phyloP scores from a whole-genome alignment of 2,113 vertebrate species.

The Carollia perspicillata region DNA sequence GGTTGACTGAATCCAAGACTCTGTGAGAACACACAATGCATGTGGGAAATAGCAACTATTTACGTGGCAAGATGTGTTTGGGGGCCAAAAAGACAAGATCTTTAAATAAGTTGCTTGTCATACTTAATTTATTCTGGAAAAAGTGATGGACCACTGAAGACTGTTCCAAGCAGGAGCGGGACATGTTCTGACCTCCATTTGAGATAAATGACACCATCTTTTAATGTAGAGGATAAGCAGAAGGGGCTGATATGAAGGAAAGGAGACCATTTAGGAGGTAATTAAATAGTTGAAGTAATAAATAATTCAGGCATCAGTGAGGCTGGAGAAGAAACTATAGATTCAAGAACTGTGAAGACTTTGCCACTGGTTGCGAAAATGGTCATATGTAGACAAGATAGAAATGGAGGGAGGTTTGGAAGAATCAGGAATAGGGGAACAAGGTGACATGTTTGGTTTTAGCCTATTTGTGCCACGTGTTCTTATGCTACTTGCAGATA shows the following conservation, averaged over 20 bases:
- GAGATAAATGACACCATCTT: neutral
- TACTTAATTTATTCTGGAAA: neutral
- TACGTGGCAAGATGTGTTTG: neutral
- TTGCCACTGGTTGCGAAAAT: neutral
- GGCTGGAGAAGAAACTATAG: neutral
- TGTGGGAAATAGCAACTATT: neutral
- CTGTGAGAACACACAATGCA: neutral
- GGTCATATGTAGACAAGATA: neutral
- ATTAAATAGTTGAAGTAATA: neutral
- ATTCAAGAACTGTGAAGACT: neutral
- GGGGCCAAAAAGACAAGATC: neutral
- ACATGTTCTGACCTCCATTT: neutral
- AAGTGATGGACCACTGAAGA: neutral
- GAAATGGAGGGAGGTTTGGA: neutral
- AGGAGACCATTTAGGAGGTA: neutral
- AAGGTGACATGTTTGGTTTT: neutral
- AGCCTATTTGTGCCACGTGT: neutral
- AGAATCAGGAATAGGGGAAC: neutral
- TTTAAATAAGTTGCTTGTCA: neutral
- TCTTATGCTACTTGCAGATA: neutral
- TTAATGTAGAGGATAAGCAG: neutral
- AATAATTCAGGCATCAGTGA: neutral
- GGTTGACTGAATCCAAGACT: neutral
- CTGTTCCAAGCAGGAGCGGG: neutral
- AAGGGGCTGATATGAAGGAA: neutral